These are phyloP conservation scores for Disparrhopalites patrizii DNA, from an alignment of 2,888 invertebrate species.

Conservation along the genomic window DNA sequence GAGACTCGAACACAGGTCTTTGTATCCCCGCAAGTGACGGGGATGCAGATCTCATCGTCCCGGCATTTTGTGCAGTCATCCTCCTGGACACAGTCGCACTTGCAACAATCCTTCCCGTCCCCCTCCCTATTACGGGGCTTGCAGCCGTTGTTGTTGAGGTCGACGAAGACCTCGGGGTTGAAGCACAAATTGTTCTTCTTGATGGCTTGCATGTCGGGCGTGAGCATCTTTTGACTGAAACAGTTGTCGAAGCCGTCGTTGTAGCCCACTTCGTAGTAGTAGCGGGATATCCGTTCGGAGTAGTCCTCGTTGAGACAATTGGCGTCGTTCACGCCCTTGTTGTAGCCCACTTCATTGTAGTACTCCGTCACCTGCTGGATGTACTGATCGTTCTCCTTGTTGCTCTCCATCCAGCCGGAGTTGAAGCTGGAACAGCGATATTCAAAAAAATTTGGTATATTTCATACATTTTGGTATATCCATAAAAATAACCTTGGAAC, in stretches of 20 bases:
- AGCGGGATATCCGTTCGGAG: neutral
- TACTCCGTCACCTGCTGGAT: constrained; percentile 18
- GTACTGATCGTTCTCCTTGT: constrained; percentile 18
- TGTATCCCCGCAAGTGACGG: neutral
- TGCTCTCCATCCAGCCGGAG: constrained; percentile 16
- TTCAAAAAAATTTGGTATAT: neutral
- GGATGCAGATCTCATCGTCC: neutral
- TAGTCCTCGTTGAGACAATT: constrained; percentile 18
- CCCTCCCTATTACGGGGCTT: too few relatives aligned
- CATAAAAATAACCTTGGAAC: neutral
- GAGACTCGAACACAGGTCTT: neutral
- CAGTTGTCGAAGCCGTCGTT: constrained; percentile 20
- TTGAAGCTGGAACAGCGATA: neutral
- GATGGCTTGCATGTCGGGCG: too few relatives aligned
- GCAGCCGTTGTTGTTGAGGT: too few relatives aligned
- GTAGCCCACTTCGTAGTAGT: constrained; percentile 20
- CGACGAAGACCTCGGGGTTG: too few relatives aligned
- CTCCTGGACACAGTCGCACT: too few relatives aligned
- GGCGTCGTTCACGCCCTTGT: constrained; percentile 17
- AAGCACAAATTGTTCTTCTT: too few relatives aligned
- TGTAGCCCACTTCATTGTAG: constrained; percentile 15
- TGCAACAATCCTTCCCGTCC: too few relatives aligned
- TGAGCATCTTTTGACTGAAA: neutral
- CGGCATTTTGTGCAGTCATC: neutral
- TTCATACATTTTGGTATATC: too few relatives aligned